These are phyloP conservation scores for Aphis gossypii DNA, from an alignment of 1,140 invertebrate genomes.

Conservation along the genomic window DNA sequence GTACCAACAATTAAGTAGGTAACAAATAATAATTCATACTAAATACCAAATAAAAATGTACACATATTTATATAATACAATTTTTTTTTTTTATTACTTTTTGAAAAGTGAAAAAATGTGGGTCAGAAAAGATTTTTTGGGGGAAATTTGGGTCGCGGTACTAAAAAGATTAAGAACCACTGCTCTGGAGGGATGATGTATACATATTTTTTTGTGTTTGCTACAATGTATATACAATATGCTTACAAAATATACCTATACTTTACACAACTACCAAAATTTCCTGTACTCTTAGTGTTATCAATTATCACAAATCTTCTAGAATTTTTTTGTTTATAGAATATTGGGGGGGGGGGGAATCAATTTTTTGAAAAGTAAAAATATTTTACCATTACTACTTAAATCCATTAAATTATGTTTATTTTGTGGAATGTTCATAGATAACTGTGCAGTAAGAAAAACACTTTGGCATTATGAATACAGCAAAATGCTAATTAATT, in stretches of 20 bases:
- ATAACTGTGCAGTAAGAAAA: background rate
- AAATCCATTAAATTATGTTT: background rate
- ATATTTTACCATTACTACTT: background rate
- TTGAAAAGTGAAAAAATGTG: too few relatives aligned
- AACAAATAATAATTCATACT: too few relatives aligned
- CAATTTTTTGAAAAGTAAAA: background rate
- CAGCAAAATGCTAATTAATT: background rate
- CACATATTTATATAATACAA: too few relatives aligned
- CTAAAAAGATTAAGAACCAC: too few relatives aligned
- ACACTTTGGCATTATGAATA: background rate
- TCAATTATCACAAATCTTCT: too few relatives aligned
- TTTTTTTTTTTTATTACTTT: too few relatives aligned
- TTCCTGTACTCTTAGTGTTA: background rate
- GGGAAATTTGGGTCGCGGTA: too few relatives aligned
- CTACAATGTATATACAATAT: too few relatives aligned
- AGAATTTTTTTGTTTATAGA: background rate
- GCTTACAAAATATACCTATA: background rate
- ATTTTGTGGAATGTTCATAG: background rate
- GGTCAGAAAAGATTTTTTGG: too few relatives aligned
- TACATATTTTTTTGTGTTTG: too few relatives aligned
- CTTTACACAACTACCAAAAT: background rate
- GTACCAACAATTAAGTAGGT: too few relatives aligned
- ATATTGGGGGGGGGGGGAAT: background rate
- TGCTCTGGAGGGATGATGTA: background rate
- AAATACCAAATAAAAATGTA: too few relatives aligned